Percentiles rank a stretch among this genome's conserved stretches.
Conservation (phyloP, 1,140 invertebrate genomes). For the Berghia stephanieae region DNA sequence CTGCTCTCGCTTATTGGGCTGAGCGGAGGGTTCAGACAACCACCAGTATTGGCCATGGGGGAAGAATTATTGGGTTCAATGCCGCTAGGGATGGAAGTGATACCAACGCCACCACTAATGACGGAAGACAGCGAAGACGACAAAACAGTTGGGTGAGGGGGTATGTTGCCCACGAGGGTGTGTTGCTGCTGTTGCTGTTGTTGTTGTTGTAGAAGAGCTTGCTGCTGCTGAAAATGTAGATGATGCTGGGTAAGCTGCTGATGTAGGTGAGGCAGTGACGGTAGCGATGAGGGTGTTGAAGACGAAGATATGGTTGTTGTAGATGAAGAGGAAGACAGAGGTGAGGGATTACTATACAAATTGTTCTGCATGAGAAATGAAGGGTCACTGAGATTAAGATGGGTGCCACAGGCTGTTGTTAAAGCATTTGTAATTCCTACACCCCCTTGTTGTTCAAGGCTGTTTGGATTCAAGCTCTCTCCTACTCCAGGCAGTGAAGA, state of each 20-base stretch:
- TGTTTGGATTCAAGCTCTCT: too few relatives aligned
- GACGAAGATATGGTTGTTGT: background rate
- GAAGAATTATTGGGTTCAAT: too few relatives aligned
- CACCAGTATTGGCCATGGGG: too few relatives aligned
- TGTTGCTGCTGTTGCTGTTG: background rate
- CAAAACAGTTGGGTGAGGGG: conserved; percentile 15
- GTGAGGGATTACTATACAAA: too few relatives aligned
- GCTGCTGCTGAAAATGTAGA: conserved; percentile 12
- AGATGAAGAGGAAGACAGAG: too few relatives aligned
- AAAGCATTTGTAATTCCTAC: too few relatives aligned
- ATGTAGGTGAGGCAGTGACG: background rate
- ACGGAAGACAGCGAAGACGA: conserved; percentile 2
- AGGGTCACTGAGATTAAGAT: too few relatives aligned
- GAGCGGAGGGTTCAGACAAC: conserved; percentile 73
- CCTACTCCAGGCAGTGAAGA: too few relatives aligned
- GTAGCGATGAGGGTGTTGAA: background rate
- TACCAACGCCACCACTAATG: background rate
- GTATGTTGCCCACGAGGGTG: background rate
- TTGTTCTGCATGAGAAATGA: too few relatives aligned
- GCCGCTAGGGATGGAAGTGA: background rate
- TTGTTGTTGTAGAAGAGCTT: background rate
- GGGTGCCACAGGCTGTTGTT: too few relatives aligned
- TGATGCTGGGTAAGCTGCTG: conserved; percentile 3
- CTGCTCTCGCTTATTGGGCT: conserved; percentile 75
- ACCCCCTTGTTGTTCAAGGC: too few relatives aligned